These are phyloP conservation scores for Emys orbicularis DNA, from an alignment of 2,797 vertebrate species.

Conservation along the genomic window DNA sequence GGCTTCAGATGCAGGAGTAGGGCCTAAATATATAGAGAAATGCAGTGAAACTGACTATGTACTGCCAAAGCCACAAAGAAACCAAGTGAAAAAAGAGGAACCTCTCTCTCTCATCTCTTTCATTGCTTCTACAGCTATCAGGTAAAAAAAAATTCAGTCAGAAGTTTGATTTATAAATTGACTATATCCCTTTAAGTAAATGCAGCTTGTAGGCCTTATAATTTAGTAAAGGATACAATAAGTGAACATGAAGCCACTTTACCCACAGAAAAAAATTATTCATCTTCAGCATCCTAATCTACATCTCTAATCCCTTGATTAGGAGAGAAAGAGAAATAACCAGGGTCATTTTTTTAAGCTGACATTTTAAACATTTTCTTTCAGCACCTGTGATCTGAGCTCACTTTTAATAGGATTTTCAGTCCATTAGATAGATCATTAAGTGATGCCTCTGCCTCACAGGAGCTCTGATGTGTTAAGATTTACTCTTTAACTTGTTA, in stretches of 20 bases:
- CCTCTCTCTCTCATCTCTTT: background rate
- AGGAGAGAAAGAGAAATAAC: background rate
- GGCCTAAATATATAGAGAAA: background rate
- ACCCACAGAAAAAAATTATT: background rate
- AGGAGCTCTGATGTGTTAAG: background rate
- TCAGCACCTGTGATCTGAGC: background rate
- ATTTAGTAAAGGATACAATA: background rate
- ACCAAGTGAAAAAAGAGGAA: background rate
- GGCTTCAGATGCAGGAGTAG: background rate
- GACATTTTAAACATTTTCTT: constrained; percentile 33
- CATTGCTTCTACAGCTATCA: background rate
- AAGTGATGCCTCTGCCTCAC: background rate
- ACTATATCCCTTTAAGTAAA: background rate
- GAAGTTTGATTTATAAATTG: background rate
- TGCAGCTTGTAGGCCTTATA: background rate
- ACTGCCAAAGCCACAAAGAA: background rate
- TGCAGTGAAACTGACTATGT: background rate
- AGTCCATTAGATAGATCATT: background rate
- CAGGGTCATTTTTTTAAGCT: constrained; percentile 15
- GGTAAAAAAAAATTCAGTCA: accelerated
- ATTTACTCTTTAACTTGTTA: background rate
- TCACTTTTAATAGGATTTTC: constrained; percentile 25
- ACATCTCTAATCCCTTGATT: constrained; percentile 1
- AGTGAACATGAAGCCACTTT: background rate
- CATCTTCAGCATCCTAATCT: background rate